Evolutionary conservation across 2,797 vertebrate genomes (phyloP).

Genomic region (Bufotes viridis): DNA sequence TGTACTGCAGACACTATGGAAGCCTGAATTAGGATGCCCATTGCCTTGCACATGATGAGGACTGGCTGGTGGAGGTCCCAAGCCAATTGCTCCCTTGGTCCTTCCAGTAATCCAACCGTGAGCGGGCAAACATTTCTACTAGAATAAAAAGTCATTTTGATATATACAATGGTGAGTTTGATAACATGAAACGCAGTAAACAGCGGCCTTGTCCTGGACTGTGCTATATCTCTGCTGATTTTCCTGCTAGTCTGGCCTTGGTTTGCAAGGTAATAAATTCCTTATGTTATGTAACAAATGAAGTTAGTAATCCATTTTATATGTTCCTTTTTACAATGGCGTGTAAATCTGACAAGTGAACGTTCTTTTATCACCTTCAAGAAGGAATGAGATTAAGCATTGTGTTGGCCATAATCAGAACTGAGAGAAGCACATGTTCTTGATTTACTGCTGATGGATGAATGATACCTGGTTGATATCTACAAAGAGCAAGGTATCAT

Average conservation of each 20-base stretch:
- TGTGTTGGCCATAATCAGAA: conserved; percentile 45
- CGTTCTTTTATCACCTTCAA: conserved; percentile 9
- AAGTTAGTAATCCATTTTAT: conserved; percentile 6
- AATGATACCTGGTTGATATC: conserved; percentile 66
- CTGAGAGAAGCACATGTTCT: conserved; percentile 35
- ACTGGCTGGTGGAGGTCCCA: too few species aligned
- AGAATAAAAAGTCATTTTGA: too few species aligned
- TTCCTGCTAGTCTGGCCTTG: background rate
- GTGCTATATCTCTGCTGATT: background rate
- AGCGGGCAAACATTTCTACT: too few species aligned
- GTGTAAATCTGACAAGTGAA: conserved; percentile 15
- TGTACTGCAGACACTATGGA: too few species aligned
- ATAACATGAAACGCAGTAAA: background rate
- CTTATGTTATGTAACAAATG: conserved; percentile 4
- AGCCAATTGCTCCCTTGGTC: too few species aligned
- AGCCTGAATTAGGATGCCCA: background rate
- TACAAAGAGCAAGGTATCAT: conserved; percentile 60
- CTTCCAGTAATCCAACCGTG: too few species aligned
- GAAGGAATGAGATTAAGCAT: background rate
- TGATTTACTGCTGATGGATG: conserved; percentile 16
- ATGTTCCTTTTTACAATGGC: conserved; percentile 5
- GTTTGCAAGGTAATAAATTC: background rate
- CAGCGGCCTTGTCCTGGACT: background rate
- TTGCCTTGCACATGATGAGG: background rate
- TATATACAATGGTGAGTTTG: background rate